Base-by-base conservation (phyloP, 2,888 invertebrate genomes). In the Napeogenes sylphis region DNA sequence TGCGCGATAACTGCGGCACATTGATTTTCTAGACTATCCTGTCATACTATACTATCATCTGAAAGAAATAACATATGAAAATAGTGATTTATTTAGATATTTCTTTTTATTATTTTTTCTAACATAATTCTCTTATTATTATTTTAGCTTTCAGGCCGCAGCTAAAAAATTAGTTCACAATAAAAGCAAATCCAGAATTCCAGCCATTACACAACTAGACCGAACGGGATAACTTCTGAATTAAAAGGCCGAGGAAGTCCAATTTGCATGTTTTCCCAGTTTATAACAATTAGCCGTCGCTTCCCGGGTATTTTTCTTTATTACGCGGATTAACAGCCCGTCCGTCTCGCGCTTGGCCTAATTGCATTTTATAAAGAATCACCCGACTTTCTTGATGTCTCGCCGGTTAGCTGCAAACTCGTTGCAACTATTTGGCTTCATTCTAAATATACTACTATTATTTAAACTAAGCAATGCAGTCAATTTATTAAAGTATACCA, bases 231-330 rank as follows among this genome's bases (percentile, higher is more conserved):
- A 82, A 81, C 79, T 82, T 78, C 74, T 70, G 80, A 81, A 82
- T 82, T 78, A 82, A 83, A 82, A 79, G 82, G 74, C 73, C 74
- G 78, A 77, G 80, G 80, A 80, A 83, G 82, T 82, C 77, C 82
- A 80, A 87, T 89, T 87, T 87, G 86, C 88, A 88, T 89, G 83
- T 85, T 84, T 82, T 79, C 79, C 75, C 86, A 82, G 83, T 88
- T 87, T 84, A 87, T 87, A 86, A 86, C 85, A 88, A 88, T 88
- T 88, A 88, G 83, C 79, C 78, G 76, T 66, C 78, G 80, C 75
- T 79, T 79, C 76, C 81, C 80, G 84, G 82, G 79, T 83, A 87
- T 87, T 87, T 87, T 89, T 88, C 88, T 88, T 87, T 86, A 88
- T 89, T 87, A 87, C 80, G 79, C 78, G 83, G 85, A 85, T 87